Evolutionary conservation across 64 coral and sea anemone species (phyloP).

Genomic region (Cladopsammia gracilis): DNA sequence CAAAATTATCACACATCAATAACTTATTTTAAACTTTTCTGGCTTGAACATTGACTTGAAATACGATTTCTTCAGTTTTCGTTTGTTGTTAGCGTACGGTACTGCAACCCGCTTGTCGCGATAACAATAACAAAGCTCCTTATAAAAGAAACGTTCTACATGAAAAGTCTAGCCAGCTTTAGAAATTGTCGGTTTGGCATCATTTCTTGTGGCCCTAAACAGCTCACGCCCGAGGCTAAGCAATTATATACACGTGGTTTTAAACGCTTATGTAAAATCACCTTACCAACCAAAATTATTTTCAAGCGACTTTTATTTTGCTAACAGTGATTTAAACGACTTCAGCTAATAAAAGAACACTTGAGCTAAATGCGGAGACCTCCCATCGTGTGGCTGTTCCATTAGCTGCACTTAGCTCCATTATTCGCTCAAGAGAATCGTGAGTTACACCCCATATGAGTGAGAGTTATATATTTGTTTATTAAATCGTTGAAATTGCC

Average conservation of each 20-base stretch:
- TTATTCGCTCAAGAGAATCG: neutral
- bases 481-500: too few relatives aligned
- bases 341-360: neutral
- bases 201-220: neutral
- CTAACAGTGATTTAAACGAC: neutral
- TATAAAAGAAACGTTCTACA: too few relatives aligned
- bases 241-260: constrained; percentile 9
- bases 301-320: neutral
- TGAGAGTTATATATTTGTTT: neutral
- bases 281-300: neutral
- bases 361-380: constrained; percentile 4
- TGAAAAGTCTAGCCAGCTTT: too few relatives aligned
- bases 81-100: too few relatives aligned
- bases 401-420: neutral
- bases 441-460: neutral
- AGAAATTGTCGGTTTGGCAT: too few relatives aligned
- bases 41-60: too few relatives aligned
- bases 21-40: too few relatives aligned
- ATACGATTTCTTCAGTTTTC: too few relatives aligned
- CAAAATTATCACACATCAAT: too few relatives aligned
- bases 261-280: constrained; percentile 6
- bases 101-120: too few relatives aligned
- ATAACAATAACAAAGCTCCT: too few relatives aligned
- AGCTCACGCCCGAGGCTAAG: constrained; percentile 12
- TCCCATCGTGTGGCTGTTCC: neutral